Evolutionary conservation across 2,888 invertebrate species (phyloP), one percentile per base, ranked within the genome.

Genomic region (Ethmia dodecea): DNA sequence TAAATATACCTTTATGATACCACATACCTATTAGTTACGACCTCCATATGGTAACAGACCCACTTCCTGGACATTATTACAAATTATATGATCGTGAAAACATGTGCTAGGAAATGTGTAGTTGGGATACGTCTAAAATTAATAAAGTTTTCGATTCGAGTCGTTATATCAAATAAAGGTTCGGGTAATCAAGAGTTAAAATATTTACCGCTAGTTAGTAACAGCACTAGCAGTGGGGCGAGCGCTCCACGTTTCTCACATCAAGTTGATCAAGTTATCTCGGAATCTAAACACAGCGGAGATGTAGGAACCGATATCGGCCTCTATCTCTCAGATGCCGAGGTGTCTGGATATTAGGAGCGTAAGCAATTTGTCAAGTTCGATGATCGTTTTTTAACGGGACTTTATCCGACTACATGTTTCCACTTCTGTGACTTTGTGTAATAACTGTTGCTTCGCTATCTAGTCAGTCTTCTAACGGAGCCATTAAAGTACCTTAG

Each of bases 311-410:
- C 49, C 57, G 74, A 79, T 81, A 81, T 68, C 68, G 61, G 52
- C 61, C 55, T 58, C 63, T 61, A 65, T 73, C 72, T 65, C 63
- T 65, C 61, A 52, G 55, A 65, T 60, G 62, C 71, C 63, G 72
- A 76, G 80, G 80, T 78, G 81, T 80, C 76, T 71, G 68, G 71
- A 71, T 76, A 76, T 83, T 78, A 76, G 75, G 77, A 80, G 80
- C 79, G 76, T 74, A 77, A 81, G 80, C 77, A 79, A 84, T 83
- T 83, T 84, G 83, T 83, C 81, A 72, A 74, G 73, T 75, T 73
- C 70, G 71, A 71, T 77, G 69, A 72, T 68, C 70, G 72, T 74
- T 71, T 66, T 67, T 73, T 76, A 79, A 74, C 77, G 77, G 79
- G 72, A 71, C 62, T 51, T 51, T 33, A 30, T 32, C 26, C 33